Evolutionary conservation across 2,888 invertebrate genomes (phyloP), one percentile per base, ranked within the genome.

Genomic region (Mesorhabditis belari): DNA sequence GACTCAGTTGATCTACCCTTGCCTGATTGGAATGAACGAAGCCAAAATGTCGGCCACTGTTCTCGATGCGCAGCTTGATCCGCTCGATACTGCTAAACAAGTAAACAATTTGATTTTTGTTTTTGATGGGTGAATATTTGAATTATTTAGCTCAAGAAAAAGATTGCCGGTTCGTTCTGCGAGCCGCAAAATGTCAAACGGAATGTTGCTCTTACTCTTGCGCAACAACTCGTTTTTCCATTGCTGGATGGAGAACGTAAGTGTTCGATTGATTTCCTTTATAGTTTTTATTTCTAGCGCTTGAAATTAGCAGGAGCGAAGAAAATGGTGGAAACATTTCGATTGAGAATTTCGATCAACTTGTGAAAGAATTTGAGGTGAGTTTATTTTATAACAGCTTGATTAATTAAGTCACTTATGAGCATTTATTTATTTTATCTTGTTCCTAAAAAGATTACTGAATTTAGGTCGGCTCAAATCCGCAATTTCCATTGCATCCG

Each of bases 311-410:
- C 5, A 61, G 79, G 19, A 35, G 66, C 19, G 85, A 85, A 51
- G 89, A 89, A 72, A 87, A 89, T 85, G 88, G 95, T 52, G 95
- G 95, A 21, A 86, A 90, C 83, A 75, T 88, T 9, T 85, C 85
- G 49, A 94, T 87, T 81, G 81, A 84, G 0, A 87, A 86, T 17
- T 93, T 87, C 84, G 87, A 88, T 59, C 87, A 88, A 52, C 83
- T 96, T 61, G 91, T 95, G 84, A 83, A 85, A 75, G 88, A 89
- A 66, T 96, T 91, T 85, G 88, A 88, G 0, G 88, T 88, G 12
- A 17, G 44, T n/a, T n/a, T 35, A 9, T 35, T 35, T 35, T n/a
- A 35, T 17, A 35, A n/a, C 44, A 35, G 44, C 44, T n/a, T 35
- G n/a, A 35, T 35, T 35, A 17, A n/a, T n/a, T n/a, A n/a, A n/a